Evolutionary conservation across 2,797 vertebrate species (phyloP), one percentile per base, ranked within the genome.

Genomic region (Euthynnus affinis): DNA sequence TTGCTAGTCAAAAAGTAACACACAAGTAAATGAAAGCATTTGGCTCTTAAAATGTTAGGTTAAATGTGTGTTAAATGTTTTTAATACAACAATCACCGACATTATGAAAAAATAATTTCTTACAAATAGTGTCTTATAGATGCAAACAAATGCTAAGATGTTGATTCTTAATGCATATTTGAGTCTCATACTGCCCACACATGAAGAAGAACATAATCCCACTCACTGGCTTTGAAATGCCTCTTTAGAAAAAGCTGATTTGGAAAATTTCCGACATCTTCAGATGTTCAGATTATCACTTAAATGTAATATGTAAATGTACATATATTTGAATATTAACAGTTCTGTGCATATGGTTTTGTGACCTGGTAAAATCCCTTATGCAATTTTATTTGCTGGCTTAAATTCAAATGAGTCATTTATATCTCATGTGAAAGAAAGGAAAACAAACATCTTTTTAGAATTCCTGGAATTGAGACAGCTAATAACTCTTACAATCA

Each of bases 311-410:
- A 18, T 40, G 51, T 22, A 37, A 7, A 27, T 75, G 32, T 46
- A 23, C 62, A 59, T 37, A 27, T 51, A 74, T 74, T 23, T 57
- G 29, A 37, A 34, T 40, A 23, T 12, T 20, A 40, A 29, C 51
- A 20, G 20, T 27, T 40, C 1, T 13, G n/a, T 49, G 23, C 29
- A 70, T 51, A 14, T 1, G 23, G 44, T 12, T 67, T 66, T 18
- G 48, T 22, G 23, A 44, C 53, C 10, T 29, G 5, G 7, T 27
- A 22, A 73, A 61, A 57, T 44, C 44, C 15, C 34, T n/a, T 44
- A 9, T 49, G 23, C 23, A n/a, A 9, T 25, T 67, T 29, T 15
- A 34, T 51, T 40, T 0, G 1, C 42, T 57, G 67, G 44, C 17
- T 57, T 13, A 44, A 10, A 13, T 53, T 70, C 44, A 10, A 8